phyloP scores from a whole-genome alignment of 2,888 invertebrate genomes.

The Troides aeacus region DNA sequence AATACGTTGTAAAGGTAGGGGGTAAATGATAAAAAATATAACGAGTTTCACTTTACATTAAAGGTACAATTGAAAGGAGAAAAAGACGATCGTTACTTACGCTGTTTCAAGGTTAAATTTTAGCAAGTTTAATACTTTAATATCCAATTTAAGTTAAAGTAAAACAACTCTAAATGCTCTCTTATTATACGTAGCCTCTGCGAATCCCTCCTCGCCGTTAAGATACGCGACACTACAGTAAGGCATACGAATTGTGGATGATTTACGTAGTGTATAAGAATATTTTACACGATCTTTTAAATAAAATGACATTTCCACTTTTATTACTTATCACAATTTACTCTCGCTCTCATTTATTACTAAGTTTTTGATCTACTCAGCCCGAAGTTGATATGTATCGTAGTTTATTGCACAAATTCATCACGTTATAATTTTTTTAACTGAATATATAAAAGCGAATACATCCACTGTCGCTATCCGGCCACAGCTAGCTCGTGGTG shows the following conservation, averaged over 20 bases:
- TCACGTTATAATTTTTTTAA: constrained; percentile 55
- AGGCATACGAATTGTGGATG: constrained; percentile 67
- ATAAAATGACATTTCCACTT: constrained; percentile 44
- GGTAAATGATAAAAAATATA: constrained; percentile 74
- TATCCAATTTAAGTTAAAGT: constrained; percentile 37
- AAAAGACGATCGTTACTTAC: constrained; percentile 47
- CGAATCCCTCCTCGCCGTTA: constrained; percentile 32
- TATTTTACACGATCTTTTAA: constrained; percentile 52
- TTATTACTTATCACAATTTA: constrained; percentile 65
- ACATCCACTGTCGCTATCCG: constrained; percentile 61
- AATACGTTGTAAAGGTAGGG: constrained; percentile 63
- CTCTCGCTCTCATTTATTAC: constrained; percentile 61
- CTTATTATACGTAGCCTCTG: not conserved
- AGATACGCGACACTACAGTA: constrained; percentile 61
- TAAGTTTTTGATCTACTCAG: constrained; percentile 59
- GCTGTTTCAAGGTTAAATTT: constrained; percentile 44
- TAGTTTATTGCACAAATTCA: constrained; percentile 74
- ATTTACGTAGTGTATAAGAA: constrained; percentile 67
- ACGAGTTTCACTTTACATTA: constrained; percentile 47
- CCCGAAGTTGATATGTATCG: constrained; percentile 79
- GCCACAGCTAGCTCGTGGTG: constrained; percentile 71
- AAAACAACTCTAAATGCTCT: constrained; percentile 23
- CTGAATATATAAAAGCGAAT: constrained; percentile 53
- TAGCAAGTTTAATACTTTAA: constrained; percentile 39
- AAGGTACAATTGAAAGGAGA: constrained; percentile 47